Base-by-base conservation (phyloP, 2,797 vertebrate genomes). In the Lacerta agilis region DNA sequence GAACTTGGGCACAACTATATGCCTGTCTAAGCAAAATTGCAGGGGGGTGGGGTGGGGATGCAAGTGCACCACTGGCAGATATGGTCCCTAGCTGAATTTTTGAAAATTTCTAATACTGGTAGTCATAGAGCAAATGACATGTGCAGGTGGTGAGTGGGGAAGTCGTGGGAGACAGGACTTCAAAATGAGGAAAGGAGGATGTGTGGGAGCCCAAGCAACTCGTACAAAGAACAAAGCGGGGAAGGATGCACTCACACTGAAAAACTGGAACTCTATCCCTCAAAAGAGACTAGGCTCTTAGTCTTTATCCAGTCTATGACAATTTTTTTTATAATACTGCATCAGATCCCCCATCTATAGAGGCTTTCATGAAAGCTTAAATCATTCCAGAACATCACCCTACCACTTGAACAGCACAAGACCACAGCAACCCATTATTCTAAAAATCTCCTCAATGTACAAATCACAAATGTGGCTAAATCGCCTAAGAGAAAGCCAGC, bases 331-430 rank as follows among this genome's bases (percentile, higher is more conserved):
- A 67, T 66, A 94, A 92, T 90, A 90, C 82, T 38, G 10, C 43
- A 88, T 69, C 72, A 41, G 72, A 88, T 95, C 83, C 91, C 86
- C 77, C 80, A 84, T 93, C 92, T 92, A 90, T 90, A 93, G 86
- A 88, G 89, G 91, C 75, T 69, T 85, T 71, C 82, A 93, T 76
- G 25, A 66, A 93, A 90, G 72, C 86, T 0, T 90, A 93, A 94
- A 94, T 87, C 69, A 86, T 91, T 83, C 80, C 84, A 79, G 83
- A 81, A 82, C 90, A 88, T 88, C 94, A 95, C 88, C 89, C 89
- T 73, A 85, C 64, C 72, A 88, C 64, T 85, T 85, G 89, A 91
- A 86, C 66, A 78, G 84, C 55, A 87, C 73, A 92, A 86, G 71
- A 75, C 86, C 55, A 88, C 73, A 92, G 89, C 86, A 95, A 90